These are phyloP conservation scores for Tragelaphus imberbis DNA, from an alignment of 2,113 vertebrate genomes.

Conservation along the genomic window DNA sequence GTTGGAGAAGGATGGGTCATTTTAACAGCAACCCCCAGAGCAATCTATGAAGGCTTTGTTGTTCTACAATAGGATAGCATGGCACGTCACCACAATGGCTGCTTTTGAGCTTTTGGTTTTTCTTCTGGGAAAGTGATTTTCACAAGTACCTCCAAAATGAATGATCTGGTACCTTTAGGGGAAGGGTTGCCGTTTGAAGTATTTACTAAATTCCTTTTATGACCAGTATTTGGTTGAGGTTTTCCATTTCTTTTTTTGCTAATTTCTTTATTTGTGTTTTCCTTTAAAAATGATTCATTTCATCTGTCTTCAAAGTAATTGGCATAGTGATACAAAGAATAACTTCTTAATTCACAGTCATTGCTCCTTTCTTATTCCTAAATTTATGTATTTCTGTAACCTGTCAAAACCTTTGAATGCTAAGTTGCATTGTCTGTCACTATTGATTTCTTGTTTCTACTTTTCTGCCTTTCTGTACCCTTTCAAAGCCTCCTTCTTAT, in stretches of 20 bases:
- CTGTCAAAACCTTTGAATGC: background rate
- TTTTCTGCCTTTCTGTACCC: conserved; percentile 4
- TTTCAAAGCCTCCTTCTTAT: background rate
- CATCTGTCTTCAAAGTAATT: conserved; percentile 14
- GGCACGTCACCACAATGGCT: background rate
- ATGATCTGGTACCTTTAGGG: background rate
- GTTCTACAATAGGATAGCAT: background rate
- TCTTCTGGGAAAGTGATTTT: conserved; percentile 17
- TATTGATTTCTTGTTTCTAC: background rate
- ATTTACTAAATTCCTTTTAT: background rate
- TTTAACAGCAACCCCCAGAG: background rate
- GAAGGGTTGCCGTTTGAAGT: background rate
- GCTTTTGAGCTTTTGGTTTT: background rate
- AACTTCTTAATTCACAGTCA: background rate
- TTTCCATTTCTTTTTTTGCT: conserved; percentile 1
- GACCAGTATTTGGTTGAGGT: background rate
- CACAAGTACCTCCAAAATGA: conserved; percentile 15
- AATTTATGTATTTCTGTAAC: conserved; percentile 14
- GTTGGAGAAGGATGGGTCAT: background rate
- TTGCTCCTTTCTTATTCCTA: conserved; percentile 15
- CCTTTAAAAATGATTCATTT: conserved; percentile 14
- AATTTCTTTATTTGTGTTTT: conserved; percentile 19
- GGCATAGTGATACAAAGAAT: background rate
- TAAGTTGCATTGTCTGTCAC: background rate
- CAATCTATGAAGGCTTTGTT: conserved; percentile 1